phyloP scores from a whole-genome alignment of 2,797 vertebrate genomes.

The Paramormyrops hopkinsi region DNA sequence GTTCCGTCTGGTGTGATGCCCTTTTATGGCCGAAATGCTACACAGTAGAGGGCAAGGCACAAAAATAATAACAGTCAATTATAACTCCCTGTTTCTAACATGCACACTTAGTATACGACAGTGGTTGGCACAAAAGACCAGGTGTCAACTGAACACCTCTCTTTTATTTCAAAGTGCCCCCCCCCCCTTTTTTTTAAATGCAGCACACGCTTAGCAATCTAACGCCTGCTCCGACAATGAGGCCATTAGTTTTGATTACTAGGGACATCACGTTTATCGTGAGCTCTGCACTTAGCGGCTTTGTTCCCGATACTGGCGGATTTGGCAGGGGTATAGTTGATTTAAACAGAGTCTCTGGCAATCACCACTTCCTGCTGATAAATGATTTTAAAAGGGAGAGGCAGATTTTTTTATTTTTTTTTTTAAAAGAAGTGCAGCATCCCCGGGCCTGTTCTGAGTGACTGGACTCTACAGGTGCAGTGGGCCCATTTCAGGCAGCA shows the following conservation, averaged over 20 bases:
- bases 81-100: slow-evolving; percentile 67
- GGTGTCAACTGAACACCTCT: slow-evolving; percentile 69
- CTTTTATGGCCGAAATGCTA: slow-evolving; percentile 45
- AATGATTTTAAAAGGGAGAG: slow-evolving; percentile 55
- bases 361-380: slow-evolving; percentile 62
- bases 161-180: slow-evolving; percentile 46
- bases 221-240: slow-evolving; percentile 57
- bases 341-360: slow-evolving; percentile 63
- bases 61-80: slow-evolving; percentile 61
- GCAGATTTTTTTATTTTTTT: background rate
- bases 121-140: slow-evolving; percentile 73
- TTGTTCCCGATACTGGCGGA: slow-evolving; percentile 56
- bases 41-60: slow-evolving; percentile 45
- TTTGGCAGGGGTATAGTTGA: slow-evolving; percentile 58
- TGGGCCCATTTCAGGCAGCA: slow-evolving; percentile 24
- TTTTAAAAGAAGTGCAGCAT: slow-evolving; percentile 33
- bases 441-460: slow-evolving; percentile 28
- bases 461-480: slow-evolving; percentile 47
- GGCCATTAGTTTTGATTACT: slow-evolving; percentile 63
- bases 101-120: slow-evolving; percentile 16
- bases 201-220: slow-evolving; percentile 44
- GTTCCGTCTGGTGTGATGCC: slow-evolving; percentile 37
- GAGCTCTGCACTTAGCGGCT: slow-evolving; percentile 57
- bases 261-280: slow-evolving; percentile 44
- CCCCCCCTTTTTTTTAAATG: slow-evolving; percentile 44